Evolutionary conservation across 2,888 invertebrate species (phyloP).

Genomic region (Dryobota labecula): DNA sequence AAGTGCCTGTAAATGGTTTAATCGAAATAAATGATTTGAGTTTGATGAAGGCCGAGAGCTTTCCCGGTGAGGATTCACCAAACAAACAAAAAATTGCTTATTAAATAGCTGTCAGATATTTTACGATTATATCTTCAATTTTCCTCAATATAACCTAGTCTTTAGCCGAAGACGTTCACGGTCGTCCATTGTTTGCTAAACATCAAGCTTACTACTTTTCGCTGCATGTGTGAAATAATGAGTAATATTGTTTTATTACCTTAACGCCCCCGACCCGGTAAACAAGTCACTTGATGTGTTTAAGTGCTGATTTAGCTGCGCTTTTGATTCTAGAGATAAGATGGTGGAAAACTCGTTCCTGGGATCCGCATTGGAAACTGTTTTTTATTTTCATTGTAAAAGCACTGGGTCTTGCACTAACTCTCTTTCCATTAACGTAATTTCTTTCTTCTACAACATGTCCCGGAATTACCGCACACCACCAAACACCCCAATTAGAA

Average conservation of each 20-base stretch:
- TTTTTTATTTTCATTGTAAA: not conserved
- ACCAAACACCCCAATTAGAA: too few relatives aligned
- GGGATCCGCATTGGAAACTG: not conserved
- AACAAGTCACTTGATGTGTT: conserved; percentile 28
- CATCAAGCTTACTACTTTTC: conserved; percentile 44
- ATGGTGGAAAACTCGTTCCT: conserved; percentile 1
- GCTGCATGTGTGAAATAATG: conserved; percentile 25
- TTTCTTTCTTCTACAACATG: too few relatives aligned
- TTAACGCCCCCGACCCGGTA: conserved; percentile 43
- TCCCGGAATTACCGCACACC: too few relatives aligned
- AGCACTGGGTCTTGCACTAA: not conserved
- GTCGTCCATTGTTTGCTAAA: conserved; percentile 70
- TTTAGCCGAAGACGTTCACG: conserved; percentile 57
- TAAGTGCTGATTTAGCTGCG: conserved; percentile 40
- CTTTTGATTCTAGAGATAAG: conserved; percentile 22
- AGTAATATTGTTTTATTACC: conserved; percentile 39
- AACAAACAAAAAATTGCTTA: too few relatives aligned
- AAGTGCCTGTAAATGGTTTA: too few relatives aligned
- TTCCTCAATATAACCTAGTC: conserved; percentile 19
- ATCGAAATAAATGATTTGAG: too few relatives aligned
- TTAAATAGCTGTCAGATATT: not conserved
- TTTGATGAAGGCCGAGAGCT: too few relatives aligned
- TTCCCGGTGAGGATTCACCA: too few relatives aligned
- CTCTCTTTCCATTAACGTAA: not conserved
- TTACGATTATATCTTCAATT: not conserved